A percentile compares a stretch with the other conserved stretches of the same genome.
These are phyloP conservation scores for Erpornis zantholeuca DNA, from an alignment of 2,113 vertebrate genomes.

Conservation along the genomic window DNA sequence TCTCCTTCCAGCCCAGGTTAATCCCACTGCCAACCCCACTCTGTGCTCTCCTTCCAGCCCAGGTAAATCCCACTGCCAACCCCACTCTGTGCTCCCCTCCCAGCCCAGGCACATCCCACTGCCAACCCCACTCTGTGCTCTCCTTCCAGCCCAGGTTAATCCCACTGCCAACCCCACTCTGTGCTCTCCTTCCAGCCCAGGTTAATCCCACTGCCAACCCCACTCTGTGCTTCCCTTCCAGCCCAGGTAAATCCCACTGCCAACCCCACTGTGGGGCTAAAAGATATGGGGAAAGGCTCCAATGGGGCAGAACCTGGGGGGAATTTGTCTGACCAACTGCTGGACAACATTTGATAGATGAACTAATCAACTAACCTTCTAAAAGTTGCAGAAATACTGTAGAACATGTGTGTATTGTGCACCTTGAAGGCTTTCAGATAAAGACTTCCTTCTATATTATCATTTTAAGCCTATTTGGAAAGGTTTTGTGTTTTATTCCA, in stretches of 20 bases:
- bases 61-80: background rate
- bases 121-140: too few species aligned
- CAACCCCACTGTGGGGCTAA: background rate
- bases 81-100: background rate
- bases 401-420: accelerated
- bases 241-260: background rate
- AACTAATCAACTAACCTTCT: background rate
- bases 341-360: background rate
- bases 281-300: background rate
- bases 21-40: background rate
- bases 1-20: too few species aligned
- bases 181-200: too few species aligned
- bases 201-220: too few species aligned
- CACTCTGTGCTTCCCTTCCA: too few species aligned
- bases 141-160: too few species aligned
- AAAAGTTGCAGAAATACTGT: background rate
- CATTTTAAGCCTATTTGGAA: background rate
- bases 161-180: too few species aligned
- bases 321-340: background rate
- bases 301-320: background rate
- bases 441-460: background rate
- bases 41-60: background rate
- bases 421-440: background rate
- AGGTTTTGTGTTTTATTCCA: background rate
- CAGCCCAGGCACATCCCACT: background rate